Base-by-base conservation (phyloP, 2,797 vertebrate species). In the Sebastes flavidus region DNA sequence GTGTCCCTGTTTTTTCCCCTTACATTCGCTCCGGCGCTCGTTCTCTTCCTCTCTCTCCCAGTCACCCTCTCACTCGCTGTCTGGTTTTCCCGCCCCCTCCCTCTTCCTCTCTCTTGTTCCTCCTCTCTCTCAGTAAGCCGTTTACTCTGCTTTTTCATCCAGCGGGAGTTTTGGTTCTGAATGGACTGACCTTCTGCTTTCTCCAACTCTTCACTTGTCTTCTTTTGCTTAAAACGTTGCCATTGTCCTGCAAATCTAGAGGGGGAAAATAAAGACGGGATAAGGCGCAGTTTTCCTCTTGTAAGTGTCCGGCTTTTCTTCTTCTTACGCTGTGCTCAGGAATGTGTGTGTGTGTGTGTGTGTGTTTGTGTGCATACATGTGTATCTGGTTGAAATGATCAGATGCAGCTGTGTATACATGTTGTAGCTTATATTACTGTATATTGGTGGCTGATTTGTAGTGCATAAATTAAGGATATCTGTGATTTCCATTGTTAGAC, bases 291-390 rank as follows among this genome's bases (percentile, higher is more conserved):
- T 80, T 77, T 81, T 38, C 63, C 25, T 85, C 60, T 65, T 87
- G 92, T 95, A 87, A 94, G 93, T 95, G 92, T 46, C 56, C 30
- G 6, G 65, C 58, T 82, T 87, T 85, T 77, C 13, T 60, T 78
- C 32, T 38, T 16, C 84, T 78, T 59, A 46, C 62, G 42, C 62
- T 80, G 30, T 72, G 32, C 36, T 82, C 49, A 67, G 75, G 80
- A 85, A 72, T 78, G 65, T 82, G 27, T 71, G 62, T 36, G 34
- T 0, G 36, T 78, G 65, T 82, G 27, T 71, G 62, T 36, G 34
- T 0, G 36, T 77, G 34, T 71, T 49, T 83, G 67, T 63, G n/a
- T 72, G 30, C 10, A 32, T 73, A 29, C 56, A 52, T 71, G 27
- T 72, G 62, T 29, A 52, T 67, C 18, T 78, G 20, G 27, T 61